phyloP scores from a whole-genome alignment of 2,888 invertebrate species.

The Dysmachus trigonus region DNA sequence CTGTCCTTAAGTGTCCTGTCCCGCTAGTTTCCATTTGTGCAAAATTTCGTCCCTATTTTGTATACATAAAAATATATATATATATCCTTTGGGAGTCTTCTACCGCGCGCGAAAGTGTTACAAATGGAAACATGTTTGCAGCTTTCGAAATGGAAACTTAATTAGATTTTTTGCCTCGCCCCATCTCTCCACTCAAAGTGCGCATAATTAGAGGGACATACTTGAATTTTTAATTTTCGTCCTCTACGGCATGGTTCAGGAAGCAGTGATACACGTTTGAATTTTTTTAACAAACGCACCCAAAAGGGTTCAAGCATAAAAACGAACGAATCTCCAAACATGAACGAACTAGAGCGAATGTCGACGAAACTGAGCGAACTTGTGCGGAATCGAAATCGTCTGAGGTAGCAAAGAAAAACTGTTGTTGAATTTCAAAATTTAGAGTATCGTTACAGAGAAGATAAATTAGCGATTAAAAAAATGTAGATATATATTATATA shows the following conservation, averaged over 20 bases:
- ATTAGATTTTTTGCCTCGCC: not conserved
- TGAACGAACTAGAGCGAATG: too few relatives aligned
- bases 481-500: too few relatives aligned
- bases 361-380: too few relatives aligned
- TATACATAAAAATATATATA: not conserved
- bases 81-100: not conserved
- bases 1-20: not conserved
- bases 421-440: too few relatives aligned
- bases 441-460: too few relatives aligned
- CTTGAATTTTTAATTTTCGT: not conserved
- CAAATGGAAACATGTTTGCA: constrained; percentile 16
- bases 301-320: not conserved
- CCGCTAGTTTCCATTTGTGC: not conserved
- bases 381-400: too few relatives aligned
- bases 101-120: not conserved
- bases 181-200: not conserved
- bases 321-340: not conserved
- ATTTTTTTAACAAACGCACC: not conserved
- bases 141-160: constrained; percentile 29
- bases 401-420: too few relatives aligned
- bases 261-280: not conserved
- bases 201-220: not conserved
- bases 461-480: too few relatives aligned
- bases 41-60: not conserved
- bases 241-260: not conserved